phyloP scores from a whole-genome alignment of 2,797 vertebrate species.

The Spinibarbus caldwelli region DNA sequence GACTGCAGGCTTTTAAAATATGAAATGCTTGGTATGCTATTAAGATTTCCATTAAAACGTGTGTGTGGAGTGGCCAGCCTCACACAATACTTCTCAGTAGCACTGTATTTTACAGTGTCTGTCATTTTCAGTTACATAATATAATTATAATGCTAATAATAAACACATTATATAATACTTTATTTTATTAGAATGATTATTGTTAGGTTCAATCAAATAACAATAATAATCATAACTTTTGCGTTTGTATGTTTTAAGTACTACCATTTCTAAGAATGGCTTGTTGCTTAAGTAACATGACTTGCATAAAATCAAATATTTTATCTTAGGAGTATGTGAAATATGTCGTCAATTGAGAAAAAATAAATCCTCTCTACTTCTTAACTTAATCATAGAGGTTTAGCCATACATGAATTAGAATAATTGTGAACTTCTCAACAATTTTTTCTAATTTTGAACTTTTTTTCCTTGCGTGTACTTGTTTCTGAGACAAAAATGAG shows the following conservation, averaged over 20 bases:
- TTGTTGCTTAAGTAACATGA: not conserved
- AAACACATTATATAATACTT: not conserved
- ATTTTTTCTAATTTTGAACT: not conserved
- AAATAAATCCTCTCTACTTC: not conserved
- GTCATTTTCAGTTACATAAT: slow-evolving; percentile 4
- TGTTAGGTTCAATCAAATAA: not conserved
- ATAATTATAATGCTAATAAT: not conserved
- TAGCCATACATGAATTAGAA: not conserved
- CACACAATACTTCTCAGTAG: not conserved
- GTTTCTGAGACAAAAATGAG: not conserved
- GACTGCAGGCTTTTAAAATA: slow-evolving; percentile 95
- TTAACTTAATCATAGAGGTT: not conserved
- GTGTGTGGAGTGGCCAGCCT: slow-evolving; percentile 7
- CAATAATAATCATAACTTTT: not conserved
- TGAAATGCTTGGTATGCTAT: slow-evolving; percentile 90
- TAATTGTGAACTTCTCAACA: not conserved
- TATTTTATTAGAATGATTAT: not conserved
- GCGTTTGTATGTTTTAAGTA: not conserved
- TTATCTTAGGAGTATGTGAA: not conserved
- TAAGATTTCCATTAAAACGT: slow-evolving; percentile 64
- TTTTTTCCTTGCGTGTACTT: no score
- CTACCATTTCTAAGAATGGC: not conserved
- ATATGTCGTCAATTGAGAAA: not conserved
- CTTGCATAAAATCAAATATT: not conserved
- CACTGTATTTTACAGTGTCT: slow-evolving; percentile 7